Evolutionary conservation across 2,113 vertebrate genomes (phyloP).

Genomic region (Gallinago jamesoni): DNA sequence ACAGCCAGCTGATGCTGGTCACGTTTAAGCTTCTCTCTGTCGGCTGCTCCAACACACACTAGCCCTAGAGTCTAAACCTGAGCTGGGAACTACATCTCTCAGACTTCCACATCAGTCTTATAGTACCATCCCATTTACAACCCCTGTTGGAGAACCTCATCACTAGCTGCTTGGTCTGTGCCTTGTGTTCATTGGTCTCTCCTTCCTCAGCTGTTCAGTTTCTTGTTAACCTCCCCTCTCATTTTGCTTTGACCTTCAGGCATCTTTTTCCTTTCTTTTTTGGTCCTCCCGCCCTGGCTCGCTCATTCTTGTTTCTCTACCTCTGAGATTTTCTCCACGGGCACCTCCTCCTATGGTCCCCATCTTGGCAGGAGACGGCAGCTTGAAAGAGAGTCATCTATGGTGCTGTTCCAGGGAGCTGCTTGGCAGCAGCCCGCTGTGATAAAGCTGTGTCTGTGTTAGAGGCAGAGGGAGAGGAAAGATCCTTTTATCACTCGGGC

Average conservation of each 20-base stretch:
- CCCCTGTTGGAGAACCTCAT: neutral
- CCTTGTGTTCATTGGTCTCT: neutral
- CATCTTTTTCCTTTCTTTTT: neutral
- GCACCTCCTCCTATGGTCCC: neutral
- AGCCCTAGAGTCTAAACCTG: neutral
- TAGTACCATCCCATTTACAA: neutral
- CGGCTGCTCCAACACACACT: neutral
- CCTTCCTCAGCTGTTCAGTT: neutral
- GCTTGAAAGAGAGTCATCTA: neutral
- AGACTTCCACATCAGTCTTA: neutral
- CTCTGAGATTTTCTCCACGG: neutral
- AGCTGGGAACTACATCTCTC: neutral
- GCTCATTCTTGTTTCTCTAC: neutral
- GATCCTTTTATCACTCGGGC: neutral
- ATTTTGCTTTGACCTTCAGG: neutral
- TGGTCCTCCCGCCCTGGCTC: neutral
- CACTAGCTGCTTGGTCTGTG: neutral
- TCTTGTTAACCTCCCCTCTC: neutral
- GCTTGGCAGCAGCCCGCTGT: neutral
- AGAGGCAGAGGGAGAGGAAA: neutral
- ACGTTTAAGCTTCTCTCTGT: neutral
- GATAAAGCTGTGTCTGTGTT: neutral
- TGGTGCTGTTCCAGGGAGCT: fast-evolving
- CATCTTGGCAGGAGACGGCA: neutral
- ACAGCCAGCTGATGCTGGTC: neutral